These are phyloP conservation scores for Epiblema foenella DNA, from an alignment of 2,888 invertebrate genomes.

Conservation along the genomic window DNA sequence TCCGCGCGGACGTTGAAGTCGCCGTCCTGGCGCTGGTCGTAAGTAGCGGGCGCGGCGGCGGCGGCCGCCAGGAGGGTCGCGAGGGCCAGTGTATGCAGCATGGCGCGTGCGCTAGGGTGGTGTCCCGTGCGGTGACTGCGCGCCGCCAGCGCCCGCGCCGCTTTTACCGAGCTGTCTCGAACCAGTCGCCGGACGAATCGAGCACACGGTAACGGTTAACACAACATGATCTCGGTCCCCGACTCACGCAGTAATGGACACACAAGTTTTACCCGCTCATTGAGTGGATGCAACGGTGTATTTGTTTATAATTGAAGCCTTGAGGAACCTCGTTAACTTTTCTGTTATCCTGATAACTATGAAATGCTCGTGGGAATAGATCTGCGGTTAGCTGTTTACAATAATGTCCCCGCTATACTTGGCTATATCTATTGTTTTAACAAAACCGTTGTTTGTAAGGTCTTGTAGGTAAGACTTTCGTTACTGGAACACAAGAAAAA, in stretches of 20 bases:
- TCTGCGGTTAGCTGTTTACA: constrained; percentile 23
- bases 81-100: constrained; percentile 59
- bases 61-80: constrained; percentile 63
- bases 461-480: constrained; percentile 36
- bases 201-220: constrained; percentile 81
- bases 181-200: constrained; percentile 77
- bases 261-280: constrained; percentile 29
- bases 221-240: constrained; percentile 55
- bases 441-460: constrained; percentile 16
- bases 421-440: constrained; percentile 32
- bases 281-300: constrained; percentile 34
- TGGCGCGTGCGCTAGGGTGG: constrained; percentile 68
- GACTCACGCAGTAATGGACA: constrained; percentile 26
- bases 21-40: constrained; percentile 92
- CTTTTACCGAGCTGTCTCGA: constrained; percentile 75
- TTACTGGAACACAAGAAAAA: constrained; percentile 10
- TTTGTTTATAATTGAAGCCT: constrained; percentile 43
- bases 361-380: constrained; percentile 29
- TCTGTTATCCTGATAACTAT: constrained; percentile 2
- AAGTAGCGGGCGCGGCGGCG: constrained; percentile 67
- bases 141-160: constrained; percentile 66
- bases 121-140: constrained; percentile 68
- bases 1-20: constrained; percentile 89
- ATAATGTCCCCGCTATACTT: constrained; percentile 15
- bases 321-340: constrained; percentile 3